Conservation (phyloP, 2,888 invertebrate species). For the Pteria penguin region DNA sequence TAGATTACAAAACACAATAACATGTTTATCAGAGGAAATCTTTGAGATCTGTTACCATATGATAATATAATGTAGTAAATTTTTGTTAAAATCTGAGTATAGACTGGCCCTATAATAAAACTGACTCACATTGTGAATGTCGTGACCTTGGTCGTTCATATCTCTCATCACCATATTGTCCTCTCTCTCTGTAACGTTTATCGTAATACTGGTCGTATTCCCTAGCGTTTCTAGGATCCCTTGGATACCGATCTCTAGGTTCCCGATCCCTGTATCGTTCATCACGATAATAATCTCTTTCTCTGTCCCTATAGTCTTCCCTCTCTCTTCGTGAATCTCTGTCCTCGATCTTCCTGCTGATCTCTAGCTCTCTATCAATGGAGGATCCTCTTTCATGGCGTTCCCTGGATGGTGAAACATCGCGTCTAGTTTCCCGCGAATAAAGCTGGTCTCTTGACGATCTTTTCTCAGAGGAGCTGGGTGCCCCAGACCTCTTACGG, state of each 20-base stretch:
- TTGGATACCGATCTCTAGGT: conserved; percentile 43
- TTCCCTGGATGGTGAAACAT: conserved; percentile 15
- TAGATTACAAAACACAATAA: too few species aligned
- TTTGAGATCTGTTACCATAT: too few species aligned
- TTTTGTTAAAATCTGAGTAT: too few species aligned
- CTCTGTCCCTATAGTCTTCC: conserved; percentile 39
- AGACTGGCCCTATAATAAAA: too few species aligned
- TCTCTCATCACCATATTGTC: conserved; percentile 59
- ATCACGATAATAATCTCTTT: conserved; percentile 42
- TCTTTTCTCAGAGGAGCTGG: background rate
- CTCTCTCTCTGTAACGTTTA: conserved; percentile 35
- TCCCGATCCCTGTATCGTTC: conserved; percentile 46
- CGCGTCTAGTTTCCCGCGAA: conserved; percentile 5
- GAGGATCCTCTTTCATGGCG: conserved; percentile 41
- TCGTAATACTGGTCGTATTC: conserved; percentile 50
- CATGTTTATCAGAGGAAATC: too few species aligned
- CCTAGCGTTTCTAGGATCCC: too few species aligned
- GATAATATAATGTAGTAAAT: too few species aligned
- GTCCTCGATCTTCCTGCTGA: conserved; percentile 36
- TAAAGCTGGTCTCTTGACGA: background rate
- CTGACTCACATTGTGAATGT: conserved; percentile 58
- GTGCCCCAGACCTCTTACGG: background rate
- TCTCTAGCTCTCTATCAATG: conserved; percentile 43
- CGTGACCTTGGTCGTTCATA: conserved; percentile 71
- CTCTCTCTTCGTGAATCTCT: conserved; percentile 37